These are phyloP conservation scores for Psittacula cyanocephala DNA, from an alignment of 2,113 vertebrate genomes.

Conservation along the genomic window DNA sequence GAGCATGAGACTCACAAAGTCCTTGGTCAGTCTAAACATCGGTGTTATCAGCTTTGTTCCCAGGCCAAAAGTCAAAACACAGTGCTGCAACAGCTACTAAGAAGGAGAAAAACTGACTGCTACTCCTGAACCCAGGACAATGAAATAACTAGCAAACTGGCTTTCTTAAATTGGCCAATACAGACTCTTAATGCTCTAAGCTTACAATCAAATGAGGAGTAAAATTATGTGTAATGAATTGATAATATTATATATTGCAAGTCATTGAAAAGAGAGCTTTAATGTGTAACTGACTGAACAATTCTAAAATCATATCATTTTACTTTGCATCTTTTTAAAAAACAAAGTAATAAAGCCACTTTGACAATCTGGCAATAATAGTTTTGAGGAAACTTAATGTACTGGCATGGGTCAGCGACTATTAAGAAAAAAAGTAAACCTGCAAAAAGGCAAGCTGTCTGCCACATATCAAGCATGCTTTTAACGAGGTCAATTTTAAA, in stretches of 20 bases:
- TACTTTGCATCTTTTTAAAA: neutral
- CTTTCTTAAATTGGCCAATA: neutral
- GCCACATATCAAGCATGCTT: neutral
- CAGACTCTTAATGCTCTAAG: neutral
- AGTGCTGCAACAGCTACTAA: too few species aligned
- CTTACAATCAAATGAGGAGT: neutral
- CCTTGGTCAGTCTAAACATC: too few species aligned
- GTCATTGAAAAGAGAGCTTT: neutral
- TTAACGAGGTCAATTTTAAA: neutral
- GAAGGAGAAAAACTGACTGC: too few species aligned
- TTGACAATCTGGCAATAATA: neutral
- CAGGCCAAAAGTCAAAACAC: too few species aligned
- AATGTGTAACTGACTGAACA: neutral
- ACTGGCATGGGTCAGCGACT: neutral
- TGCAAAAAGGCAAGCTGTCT: neutral
- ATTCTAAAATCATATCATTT: neutral
- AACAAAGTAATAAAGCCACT: neutral
- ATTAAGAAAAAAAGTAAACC: neutral
- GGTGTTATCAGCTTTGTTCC: too few species aligned
- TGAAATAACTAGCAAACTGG: neutral
- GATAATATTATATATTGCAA: neutral
- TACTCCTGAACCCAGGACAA: too few species aligned
- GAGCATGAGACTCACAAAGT: too few species aligned
- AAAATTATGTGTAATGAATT: conserved; percentile 19
- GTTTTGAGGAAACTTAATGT: neutral